Percentiles rank a stretch among this genome's conserved stretches.
These are phyloP conservation scores for Lingula anatina DNA, from an alignment of 2,888 invertebrate genomes.

Conservation along the genomic window DNA sequence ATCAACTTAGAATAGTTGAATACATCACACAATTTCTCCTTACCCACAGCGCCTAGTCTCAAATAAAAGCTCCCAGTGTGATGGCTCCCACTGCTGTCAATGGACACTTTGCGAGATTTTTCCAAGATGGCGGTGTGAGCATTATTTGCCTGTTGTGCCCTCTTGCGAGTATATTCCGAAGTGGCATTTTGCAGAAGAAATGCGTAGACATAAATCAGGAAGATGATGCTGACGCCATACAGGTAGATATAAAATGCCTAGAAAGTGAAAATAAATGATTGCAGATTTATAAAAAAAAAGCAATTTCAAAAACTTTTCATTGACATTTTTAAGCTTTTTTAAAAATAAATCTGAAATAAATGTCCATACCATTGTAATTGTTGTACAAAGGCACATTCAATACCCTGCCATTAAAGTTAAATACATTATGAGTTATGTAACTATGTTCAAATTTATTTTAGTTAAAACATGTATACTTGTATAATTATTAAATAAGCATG, in stretches of 20 bases:
- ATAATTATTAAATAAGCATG: too few species aligned
- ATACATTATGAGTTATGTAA: too few species aligned
- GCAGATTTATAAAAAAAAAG: neutral
- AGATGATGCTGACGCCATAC: conserved; percentile 31
- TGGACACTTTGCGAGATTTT: conserved; percentile 3
- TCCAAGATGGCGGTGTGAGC: neutral
- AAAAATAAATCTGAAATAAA: too few species aligned
- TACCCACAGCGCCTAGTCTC: conserved; percentile 36
- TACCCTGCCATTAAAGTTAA: too few species aligned
- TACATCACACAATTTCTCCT: too few species aligned
- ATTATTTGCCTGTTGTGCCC: neutral
- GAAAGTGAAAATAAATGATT: conserved; percentile 34
- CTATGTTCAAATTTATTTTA: too few species aligned
- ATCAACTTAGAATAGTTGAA: too few species aligned
- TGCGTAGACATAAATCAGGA: conserved; percentile 39
- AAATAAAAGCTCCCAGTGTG: conserved; percentile 47
- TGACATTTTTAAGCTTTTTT: too few species aligned
- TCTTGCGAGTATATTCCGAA: neutral
- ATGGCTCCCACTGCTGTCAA: conserved; percentile 14
- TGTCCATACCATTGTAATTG: too few species aligned
- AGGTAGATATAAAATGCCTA: conserved; percentile 47
- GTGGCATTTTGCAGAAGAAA: conserved; percentile 59
- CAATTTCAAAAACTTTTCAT: too few species aligned
- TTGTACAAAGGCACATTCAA: too few species aligned
- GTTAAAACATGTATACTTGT: too few species aligned